These are phyloP conservation scores for Peucedramus taeniatus DNA, from an alignment of 2,113 vertebrate genomes.

Conservation along the genomic window DNA sequence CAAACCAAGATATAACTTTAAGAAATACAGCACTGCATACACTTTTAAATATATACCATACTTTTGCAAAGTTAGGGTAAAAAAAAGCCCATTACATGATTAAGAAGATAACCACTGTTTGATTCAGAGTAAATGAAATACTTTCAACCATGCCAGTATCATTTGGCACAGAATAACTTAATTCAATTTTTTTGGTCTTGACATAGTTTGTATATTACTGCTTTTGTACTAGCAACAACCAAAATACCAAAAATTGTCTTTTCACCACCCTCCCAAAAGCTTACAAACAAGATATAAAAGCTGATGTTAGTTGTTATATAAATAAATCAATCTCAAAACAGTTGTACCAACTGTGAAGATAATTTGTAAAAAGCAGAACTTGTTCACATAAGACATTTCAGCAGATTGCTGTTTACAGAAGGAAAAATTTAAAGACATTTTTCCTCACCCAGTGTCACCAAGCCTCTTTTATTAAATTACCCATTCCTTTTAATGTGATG, in stretches of 20 bases:
- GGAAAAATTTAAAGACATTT: background rate
- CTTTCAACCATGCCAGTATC: background rate
- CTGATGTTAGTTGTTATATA: background rate
- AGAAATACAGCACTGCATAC: background rate
- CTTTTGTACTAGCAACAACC: background rate
- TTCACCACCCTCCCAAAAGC: background rate
- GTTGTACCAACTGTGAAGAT: background rate
- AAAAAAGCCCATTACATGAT: background rate
- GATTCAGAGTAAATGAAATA: background rate
- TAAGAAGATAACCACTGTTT: background rate
- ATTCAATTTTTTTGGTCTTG: background rate
- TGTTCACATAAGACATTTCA: background rate
- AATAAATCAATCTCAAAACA: background rate
- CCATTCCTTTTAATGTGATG: background rate
- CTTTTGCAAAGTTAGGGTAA: background rate
- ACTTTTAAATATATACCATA: background rate
- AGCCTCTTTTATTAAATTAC: background rate
- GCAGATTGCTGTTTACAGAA: background rate
- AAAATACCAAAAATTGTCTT: background rate
- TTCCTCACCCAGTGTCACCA: background rate
- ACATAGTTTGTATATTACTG: background rate
- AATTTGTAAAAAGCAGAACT: background rate
- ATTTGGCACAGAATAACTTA: background rate
- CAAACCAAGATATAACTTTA: background rate
- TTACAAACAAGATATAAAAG: background rate